phyloP scores from a whole-genome alignment of 2,888 invertebrate genomes.

The Tachina fera region DNA sequence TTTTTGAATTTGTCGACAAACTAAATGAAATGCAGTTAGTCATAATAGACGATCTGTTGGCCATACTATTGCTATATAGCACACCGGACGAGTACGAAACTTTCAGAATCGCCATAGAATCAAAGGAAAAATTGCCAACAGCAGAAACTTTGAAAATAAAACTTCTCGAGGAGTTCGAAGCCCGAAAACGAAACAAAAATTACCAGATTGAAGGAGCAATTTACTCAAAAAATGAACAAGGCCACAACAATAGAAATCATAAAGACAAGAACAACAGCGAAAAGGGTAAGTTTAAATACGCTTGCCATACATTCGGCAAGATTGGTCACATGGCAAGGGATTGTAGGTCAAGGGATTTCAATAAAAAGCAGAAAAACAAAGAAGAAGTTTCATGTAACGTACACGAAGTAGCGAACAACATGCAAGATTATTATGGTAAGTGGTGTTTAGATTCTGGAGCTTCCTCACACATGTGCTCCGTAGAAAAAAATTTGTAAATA shows the following conservation, averaged over 20 bases:
- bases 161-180: background rate
- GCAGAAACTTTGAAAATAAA: background rate
- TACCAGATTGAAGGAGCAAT: background rate
- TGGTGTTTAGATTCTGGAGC: no score
- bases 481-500: no score
- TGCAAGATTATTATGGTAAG: no score
- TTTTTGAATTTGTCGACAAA: background rate
- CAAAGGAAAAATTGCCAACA: background rate
- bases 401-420: constrained; percentile 4
- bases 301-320: constrained; percentile 50
- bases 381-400: constrained; percentile 17
- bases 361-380: constrained; percentile 9
- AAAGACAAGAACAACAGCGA: background rate
- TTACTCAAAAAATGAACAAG: background rate
- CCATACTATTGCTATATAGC: background rate
- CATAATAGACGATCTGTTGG: constrained; percentile 46
- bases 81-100: constrained; percentile 11
- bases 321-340: constrained; percentile 50
- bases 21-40: background rate
- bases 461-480: no score
- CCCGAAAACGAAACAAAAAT: background rate
- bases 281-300: constrained; percentile 1
- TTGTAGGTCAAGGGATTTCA: background rate
- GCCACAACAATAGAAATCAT: no score
- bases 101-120: background rate